Evolutionary conservation across 2,113 vertebrate genomes (phyloP), one percentile per base, ranked within the genome.

Genomic region (Brevimyrus niger): DNA sequence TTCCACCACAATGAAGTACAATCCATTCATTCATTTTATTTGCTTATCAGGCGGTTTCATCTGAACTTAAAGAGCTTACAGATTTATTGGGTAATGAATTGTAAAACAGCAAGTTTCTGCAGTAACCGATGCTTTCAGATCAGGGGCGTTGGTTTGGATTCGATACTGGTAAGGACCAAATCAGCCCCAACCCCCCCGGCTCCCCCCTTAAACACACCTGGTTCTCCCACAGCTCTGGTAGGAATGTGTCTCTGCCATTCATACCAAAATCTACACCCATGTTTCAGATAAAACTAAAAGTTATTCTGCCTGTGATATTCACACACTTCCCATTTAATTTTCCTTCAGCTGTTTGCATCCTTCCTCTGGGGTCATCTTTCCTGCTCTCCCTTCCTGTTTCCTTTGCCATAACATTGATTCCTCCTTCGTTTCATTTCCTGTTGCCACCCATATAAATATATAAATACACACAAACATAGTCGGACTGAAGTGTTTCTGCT

Each of bases 381-480:
- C 27, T 90, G 89, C 65, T 55, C 88, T 80, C 90, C 90, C 88
- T 89, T 89, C 46, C 90, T 83, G 2, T 8, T 89, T 85, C 88
- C 88, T 50, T 27, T 38, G 19, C 73, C 85, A 19, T 47, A 17
- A 35, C 65, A 13, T 48, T 31, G 17, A 38, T 48, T 38, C n/a
- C 73, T 80, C 19, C 23, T 73, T 23, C 44, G 21, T 11, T 46
- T 35, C 46, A 76, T 11, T 80, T 85, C 82, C 23, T 31, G n/a
- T n/a, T 17, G 13, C 7, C 47, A 50, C 23, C 44, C n/a, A 48
- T 6, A n/a, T 48, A 48, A 27, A 27, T 31, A 13, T 27, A 86
- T 50, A 48, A 50, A 86, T 17, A 44, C 19, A 47, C n/a, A 50
- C 47, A 31, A 13, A 38, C 73, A 23, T 55, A 55, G 5, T 50